phyloP scores from a whole-genome alignment of 23 tunicate species.

The Trididemnum miniatum region DNA sequence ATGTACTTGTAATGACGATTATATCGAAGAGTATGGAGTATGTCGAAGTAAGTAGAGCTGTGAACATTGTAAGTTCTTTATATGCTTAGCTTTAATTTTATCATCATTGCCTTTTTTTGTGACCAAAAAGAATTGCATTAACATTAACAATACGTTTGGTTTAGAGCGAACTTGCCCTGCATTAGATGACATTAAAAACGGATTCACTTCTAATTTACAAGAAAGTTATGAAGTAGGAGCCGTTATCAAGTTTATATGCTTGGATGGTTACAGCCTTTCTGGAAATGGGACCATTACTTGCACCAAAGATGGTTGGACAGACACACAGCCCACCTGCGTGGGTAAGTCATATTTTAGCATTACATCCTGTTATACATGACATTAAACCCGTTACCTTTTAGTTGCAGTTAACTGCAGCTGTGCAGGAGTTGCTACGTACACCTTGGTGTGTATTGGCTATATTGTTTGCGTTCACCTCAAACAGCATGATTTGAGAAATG shows the following conservation, averaged over 20 bases:
- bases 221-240: not conserved
- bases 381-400: too few relatives aligned
- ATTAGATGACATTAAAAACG: conserved; percentile 1
- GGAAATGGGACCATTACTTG: conserved; percentile 1
- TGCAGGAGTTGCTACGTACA: too few relatives aligned
- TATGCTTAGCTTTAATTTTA: too few relatives aligned
- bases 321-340: not conserved
- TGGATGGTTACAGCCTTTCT: not conserved
- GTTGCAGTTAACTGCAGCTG: too few relatives aligned
- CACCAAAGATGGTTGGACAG: conserved; percentile 24
- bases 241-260: not conserved
- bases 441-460: too few relatives aligned
- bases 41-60: conserved; percentile 3
- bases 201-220: not conserved
- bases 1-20: conserved; percentile 51
- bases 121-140: too few relatives aligned
- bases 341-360: conserved; percentile 12
- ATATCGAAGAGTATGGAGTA: not conserved
- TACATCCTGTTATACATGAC: too few relatives aligned
- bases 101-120: too few relatives aligned
- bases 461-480: too few relatives aligned
- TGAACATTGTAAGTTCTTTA: not conserved
- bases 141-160: too few relatives aligned
- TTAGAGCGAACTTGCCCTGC: conserved; percentile 24
- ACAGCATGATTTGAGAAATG: too few relatives aligned